Base-by-base conservation (phyloP, 1,140 invertebrate genomes). In the Asbolus verrucosus region DNA sequence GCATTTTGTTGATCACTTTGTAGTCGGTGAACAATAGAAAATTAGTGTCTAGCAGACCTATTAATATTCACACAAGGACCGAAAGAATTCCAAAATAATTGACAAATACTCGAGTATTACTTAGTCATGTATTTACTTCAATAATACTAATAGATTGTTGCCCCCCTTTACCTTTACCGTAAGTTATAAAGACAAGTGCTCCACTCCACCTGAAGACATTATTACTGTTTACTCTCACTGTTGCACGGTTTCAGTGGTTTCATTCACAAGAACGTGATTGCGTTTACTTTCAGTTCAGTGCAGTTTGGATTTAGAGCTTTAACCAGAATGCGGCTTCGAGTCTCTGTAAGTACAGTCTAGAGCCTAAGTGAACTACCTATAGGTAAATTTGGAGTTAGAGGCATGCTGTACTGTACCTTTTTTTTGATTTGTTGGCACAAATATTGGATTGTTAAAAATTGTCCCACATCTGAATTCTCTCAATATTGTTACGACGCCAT, bases 231-330 rank as follows among this genome's bases (percentile, higher is more conserved):
- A 62, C 59, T 62, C 59, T 62, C 59, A 62, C 59, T 62, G 36
- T 36, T 62, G 59, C 16, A 62, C 59, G 36, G 59, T 62, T 62
- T 62, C 59, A 62, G 59, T 62, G 59, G 30, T 62, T 62, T 62
- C 36, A 38, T 62, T 62, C 31, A 38, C 59, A 18, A 62, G 30
- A 62, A 62, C 59, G 30, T 62, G 30, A 38, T 36, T 62, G 18
- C 59, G 59, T 62, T 36, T 62, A 38, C 36, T 62, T 38, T 62
- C 36, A 38, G 36, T 62, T 62, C 16, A 38, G 59, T 62, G 59
- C 59, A 38, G 30, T 62, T 62, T 62, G 31, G 59, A 39, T 38
- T 62, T 62, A 38, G 30, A 36, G 18, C 36, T 62, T 62, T 62
- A 38, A 3, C 27, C 59, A 62, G 59, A 62, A 62, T 62, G 59